Percentiles rank a stretch among this genome's conserved stretches.
phyloP scores from a whole-genome alignment of 2,888 invertebrate species.

The Drosophila merina region DNA sequence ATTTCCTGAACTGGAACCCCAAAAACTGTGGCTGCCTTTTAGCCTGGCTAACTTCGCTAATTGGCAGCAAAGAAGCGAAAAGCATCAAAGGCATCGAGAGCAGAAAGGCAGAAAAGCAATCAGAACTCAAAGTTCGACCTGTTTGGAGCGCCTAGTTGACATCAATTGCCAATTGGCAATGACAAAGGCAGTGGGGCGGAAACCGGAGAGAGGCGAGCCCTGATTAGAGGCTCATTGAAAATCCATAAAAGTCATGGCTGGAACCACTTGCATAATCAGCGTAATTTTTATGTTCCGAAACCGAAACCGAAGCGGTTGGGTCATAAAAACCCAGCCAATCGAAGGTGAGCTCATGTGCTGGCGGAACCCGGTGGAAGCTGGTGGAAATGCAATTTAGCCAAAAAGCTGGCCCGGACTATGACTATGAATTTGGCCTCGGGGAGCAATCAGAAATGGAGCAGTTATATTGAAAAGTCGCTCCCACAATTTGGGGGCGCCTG shows the following conservation, averaged over 20 bases:
- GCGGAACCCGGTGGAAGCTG: conserved; percentile 1
- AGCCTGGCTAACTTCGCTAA: conserved; percentile 39
- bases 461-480: conserved; percentile 39
- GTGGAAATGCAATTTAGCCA: conserved; percentile 68
- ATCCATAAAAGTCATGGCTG: conserved; percentile 53
- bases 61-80: conserved; percentile 25
- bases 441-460: conserved; percentile 68
- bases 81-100: conserved; percentile 11
- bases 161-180: conserved; percentile 55
- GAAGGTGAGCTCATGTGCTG: conserved; percentile 19
- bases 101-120: conserved; percentile 40
- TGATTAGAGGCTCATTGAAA: conserved; percentile 66
- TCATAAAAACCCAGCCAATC: conserved; percentile 47
- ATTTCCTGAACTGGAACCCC: not conserved
- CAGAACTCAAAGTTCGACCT: conserved; percentile 31
- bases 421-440: conserved; percentile 72
- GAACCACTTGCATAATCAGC: conserved; percentile 58
- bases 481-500: conserved; percentile 12
- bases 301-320: conserved; percentile 9
- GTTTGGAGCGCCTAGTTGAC: conserved; percentile 36
- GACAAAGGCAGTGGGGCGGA: conserved; percentile 30
- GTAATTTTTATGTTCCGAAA: conserved; percentile 39
- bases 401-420: conserved; percentile 50
- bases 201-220: conserved; percentile 10
- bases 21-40: conserved; percentile 8